These are phyloP conservation scores for Noctua janthina DNA, from an alignment of 2,888 invertebrate species.

Conservation along the genomic window DNA sequence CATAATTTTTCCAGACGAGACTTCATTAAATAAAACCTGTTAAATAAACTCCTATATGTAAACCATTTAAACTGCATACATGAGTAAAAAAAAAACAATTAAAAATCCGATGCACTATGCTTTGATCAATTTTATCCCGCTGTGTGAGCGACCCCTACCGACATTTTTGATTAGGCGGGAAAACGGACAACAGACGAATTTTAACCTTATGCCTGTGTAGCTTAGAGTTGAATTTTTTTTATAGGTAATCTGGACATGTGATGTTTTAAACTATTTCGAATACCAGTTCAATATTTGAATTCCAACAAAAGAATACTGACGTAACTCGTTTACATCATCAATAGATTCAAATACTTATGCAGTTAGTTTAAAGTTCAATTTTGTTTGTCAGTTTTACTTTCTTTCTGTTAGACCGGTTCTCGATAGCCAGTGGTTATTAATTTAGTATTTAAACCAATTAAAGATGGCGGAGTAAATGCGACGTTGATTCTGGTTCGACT, in stretches of 20 bases:
- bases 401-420: conserved; percentile 15
- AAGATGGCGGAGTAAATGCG: conserved; percentile 66
- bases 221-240: conserved; percentile 2
- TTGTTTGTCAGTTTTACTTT: conserved; percentile 2
- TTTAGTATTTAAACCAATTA: conserved; percentile 66
- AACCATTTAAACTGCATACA: conserved; percentile 13
- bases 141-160: conserved; percentile 61
- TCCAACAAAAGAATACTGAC: conserved; percentile 10
- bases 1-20: background rate
- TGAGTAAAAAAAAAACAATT: conserved; percentile 31
- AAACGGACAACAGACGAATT: conserved; percentile 8
- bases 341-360: background rate
- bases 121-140: conserved; percentile 56
- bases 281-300: conserved; percentile 53
- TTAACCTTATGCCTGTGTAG: rapidly evolving
- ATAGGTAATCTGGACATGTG: background rate
- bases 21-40: background rate
- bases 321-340: conserved; percentile 1
- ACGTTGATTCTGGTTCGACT: background rate
- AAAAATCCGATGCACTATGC: conserved; percentile 16
- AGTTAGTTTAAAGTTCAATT: background rate
- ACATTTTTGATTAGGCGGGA: conserved; percentile 36
- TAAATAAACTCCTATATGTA: background rate
- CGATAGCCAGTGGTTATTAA: conserved; percentile 49
- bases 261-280: conserved; percentile 19